Base-by-base conservation (phyloP, 1,140 invertebrate species). In the Forficula auricularia region DNA sequence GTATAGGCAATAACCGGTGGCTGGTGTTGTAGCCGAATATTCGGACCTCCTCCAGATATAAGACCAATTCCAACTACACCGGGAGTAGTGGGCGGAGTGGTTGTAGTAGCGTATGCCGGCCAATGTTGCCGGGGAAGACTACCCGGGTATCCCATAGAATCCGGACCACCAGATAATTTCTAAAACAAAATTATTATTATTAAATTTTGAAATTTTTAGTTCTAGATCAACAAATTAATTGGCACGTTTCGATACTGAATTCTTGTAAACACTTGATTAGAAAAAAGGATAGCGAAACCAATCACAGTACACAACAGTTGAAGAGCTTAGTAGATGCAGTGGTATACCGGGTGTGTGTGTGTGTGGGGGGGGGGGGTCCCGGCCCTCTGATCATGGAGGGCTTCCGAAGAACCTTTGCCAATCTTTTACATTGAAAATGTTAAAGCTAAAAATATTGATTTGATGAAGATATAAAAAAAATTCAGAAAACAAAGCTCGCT, bases 101-200 rank as follows among this genome's bases (percentile, higher is more conserved):
- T 14, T 19, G 50, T 54, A 44, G 53, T 56, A n/a, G 53, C 49
- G 41, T 63, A 64, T 38, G 54, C 48, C 6, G 62, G 53, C 61
- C 62, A 64, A 38, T 60, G 54, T 38, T 61, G 60, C 10, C 67
- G 55, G 4, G 68, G 68, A 43, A 70, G 55, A 3, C 66, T 70
- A 44, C 57, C 61, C 55, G 51, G 43, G 56, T 58, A n/a, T 56
- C 54, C 30, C 52, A 48, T 37, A 59, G 58, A 52, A 61, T 56
- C 48, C 52, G 52, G 30, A 47, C 43, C 35, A 51, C 49, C 47
- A 51, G 46, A 54, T 56, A 43, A 32, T 53, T 52, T 44, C 45
- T 45, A 33, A 42, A 36, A 45, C 19, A 45, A 18, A 39, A 3
- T 13, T 13, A 36, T 8, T 16, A 16, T 3, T 10, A 15, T 7